Percentiles rank a stretch among this genome's conserved stretches.
phyloP scores from a whole-genome alignment of 92 coral and sea anemone species.

The Bergia sp. region DNA sequence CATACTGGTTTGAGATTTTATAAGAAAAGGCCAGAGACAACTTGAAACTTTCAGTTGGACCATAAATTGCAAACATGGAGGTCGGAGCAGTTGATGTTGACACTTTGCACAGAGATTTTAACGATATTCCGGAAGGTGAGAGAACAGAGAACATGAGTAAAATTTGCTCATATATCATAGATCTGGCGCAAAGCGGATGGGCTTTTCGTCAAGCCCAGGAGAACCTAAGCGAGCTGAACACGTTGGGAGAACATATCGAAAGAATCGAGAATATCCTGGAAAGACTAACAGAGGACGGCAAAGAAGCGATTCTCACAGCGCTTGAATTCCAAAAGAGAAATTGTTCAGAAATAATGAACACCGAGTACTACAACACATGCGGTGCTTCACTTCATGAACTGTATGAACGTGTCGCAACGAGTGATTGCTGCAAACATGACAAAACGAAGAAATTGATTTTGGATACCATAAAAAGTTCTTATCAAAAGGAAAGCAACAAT shows the following conservation, averaged over 20 bases:
- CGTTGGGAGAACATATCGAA: slow-evolving; percentile 45
- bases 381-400: slow-evolving; percentile 47
- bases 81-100: neutral
- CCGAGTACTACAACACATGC: slow-evolving; percentile 24
- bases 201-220: slow-evolving; percentile 36
- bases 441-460: slow-evolving; percentile 50
- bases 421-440: slow-evolving; percentile 42
- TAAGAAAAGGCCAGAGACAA: neutral
- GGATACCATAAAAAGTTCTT: slow-evolving; percentile 47
- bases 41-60: neutral
- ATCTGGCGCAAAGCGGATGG: slow-evolving; percentile 55
- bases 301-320: slow-evolving; percentile 49
- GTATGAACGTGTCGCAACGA: slow-evolving; percentile 48
- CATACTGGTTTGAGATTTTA: neutral
- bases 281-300: slow-evolving; percentile 46
- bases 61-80: slow-evolving; percentile 1
- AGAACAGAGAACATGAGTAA: slow-evolving; percentile 46
- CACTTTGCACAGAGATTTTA: slow-evolving; percentile 12
- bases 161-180: slow-evolving; percentile 28
- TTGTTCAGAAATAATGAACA: slow-evolving; percentile 44
- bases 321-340: slow-evolving; percentile 53
- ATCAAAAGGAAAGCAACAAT: slow-evolving; percentile 52
- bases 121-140: slow-evolving; percentile 52
- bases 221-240: slow-evolving; percentile 47
- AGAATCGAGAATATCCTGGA: slow-evolving; percentile 40